Conservation (phyloP, 2,797 vertebrate genomes). For the Zalophus californianus region DNA sequence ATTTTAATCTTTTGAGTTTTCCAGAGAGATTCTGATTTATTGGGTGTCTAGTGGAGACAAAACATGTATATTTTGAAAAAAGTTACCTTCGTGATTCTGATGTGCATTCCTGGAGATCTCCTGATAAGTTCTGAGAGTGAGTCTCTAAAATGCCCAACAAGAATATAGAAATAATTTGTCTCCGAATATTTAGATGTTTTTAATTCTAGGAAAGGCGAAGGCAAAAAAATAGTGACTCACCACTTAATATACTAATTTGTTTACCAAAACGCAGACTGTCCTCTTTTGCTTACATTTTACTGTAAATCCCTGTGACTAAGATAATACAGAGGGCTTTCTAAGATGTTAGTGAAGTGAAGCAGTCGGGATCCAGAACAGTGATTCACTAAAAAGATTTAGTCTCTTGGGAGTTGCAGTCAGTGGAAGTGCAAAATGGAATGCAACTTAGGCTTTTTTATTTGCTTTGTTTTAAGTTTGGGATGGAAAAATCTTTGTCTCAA, state of each 20-base stretch:
- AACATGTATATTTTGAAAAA: constrained; percentile 47
- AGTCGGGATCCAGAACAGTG: neutral
- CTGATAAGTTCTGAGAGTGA: constrained; percentile 45
- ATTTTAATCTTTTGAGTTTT: constrained; percentile 53
- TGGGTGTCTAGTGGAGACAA: neutral
- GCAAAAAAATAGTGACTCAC: neutral
- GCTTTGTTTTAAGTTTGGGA: constrained; percentile 23
- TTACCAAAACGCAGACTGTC: neutral
- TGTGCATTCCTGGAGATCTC: neutral
- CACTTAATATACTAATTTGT: neutral
- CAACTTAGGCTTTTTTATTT: constrained; percentile 34
- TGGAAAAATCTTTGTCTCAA: constrained; percentile 41
- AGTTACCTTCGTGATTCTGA: constrained; percentile 33
- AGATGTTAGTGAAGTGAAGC: constrained; percentile 40
- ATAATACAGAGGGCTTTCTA: neutral
- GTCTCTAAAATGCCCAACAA: constrained; percentile 16
- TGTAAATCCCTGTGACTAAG: constrained; percentile 14
- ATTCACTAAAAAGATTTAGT: constrained; percentile 24
- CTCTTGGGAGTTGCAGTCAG: constrained; percentile 36
- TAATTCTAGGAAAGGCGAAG: constrained; percentile 19
- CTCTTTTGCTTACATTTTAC: constrained; percentile 18
- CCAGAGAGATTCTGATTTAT: constrained; percentile 13
- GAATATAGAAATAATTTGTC: constrained; percentile 52
- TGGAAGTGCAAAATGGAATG: neutral
- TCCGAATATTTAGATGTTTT: constrained; percentile 61